Conservation (phyloP, 2,797 vertebrate species). For the Apogon hyalosoma region DNA sequence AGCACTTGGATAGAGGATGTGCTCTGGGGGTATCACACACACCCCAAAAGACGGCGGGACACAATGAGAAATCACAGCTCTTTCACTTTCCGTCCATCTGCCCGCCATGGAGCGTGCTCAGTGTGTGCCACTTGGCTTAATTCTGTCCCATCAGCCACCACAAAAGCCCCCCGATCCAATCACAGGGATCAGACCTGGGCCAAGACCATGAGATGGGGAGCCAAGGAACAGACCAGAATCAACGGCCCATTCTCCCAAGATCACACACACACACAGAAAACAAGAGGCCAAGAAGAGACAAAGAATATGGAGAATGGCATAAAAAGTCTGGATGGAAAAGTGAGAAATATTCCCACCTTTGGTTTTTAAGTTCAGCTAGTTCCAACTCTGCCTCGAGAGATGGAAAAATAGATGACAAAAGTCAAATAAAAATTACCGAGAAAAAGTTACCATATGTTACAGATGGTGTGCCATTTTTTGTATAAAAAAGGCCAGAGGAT, state of each 20-base stretch:
- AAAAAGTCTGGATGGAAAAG: conserved; percentile 24
- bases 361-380: conserved; percentile 3
- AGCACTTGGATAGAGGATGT: conserved; percentile 77
- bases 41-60: conserved; percentile 79
- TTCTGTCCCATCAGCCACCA: conserved; percentile 81
- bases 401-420: conserved; percentile 43
- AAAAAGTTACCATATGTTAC: conserved; percentile 56
- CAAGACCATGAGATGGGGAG: conserved; percentile 78
- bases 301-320: conserved; percentile 33
- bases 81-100: conserved; percentile 84
- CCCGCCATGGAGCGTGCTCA: conserved; percentile 76
- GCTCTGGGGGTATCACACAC: conserved; percentile 75
- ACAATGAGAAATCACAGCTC: conserved; percentile 86
- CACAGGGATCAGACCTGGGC: conserved; percentile 77
- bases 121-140: conserved; percentile 85
- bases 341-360: conserved; percentile 24
- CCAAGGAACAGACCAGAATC: conserved; percentile 83
- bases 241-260: conserved; percentile 82
- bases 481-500: conserved; percentile 46
- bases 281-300: conserved; percentile 36
- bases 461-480: conserved; percentile 22
- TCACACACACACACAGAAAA: conserved; percentile 45
- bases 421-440: conserved; percentile 36
- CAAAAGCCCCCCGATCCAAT: conserved; percentile 83
- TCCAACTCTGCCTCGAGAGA: conserved; percentile 30